phyloP scores from a whole-genome alignment of 2,888 invertebrate species.

The Trissoscelio sp. region DNA sequence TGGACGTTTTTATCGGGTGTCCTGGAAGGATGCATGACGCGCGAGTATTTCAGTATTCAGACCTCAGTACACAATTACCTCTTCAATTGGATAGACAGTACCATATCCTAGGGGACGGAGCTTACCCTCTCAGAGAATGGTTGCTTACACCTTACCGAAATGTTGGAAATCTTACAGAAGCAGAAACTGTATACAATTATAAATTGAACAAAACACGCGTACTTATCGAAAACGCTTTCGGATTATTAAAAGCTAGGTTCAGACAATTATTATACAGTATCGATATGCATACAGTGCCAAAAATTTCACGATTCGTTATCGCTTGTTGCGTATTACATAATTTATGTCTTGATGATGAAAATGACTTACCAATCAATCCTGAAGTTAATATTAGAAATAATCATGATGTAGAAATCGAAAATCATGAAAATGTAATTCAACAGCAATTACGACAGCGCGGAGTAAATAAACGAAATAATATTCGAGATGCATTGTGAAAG shows the following conservation, averaged over 20 bases:
- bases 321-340: not conserved
- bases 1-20: not conserved
- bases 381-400: no score
- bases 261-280: not conserved
- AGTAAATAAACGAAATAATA: no score
- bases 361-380: no score
- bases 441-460: no score
- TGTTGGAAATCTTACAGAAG: not conserved
- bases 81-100: not conserved
- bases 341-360: not conserved
- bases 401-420: no score
- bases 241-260: not conserved
- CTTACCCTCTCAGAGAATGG: not conserved
- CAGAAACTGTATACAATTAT: no score
- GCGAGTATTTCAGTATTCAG: not conserved
- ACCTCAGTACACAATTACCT: not conserved
- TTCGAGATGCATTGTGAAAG: no score
- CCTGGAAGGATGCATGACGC: conserved; percentile 1
- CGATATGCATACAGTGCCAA: not conserved
- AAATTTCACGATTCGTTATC: not conserved
- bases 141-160: not conserved
- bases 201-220: not conserved
- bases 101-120: not conserved
- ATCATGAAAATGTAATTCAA: no score
- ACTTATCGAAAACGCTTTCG: not conserved